Base-by-base conservation (phyloP, 2,888 invertebrate species). In the Lobophora halterata region DNA sequence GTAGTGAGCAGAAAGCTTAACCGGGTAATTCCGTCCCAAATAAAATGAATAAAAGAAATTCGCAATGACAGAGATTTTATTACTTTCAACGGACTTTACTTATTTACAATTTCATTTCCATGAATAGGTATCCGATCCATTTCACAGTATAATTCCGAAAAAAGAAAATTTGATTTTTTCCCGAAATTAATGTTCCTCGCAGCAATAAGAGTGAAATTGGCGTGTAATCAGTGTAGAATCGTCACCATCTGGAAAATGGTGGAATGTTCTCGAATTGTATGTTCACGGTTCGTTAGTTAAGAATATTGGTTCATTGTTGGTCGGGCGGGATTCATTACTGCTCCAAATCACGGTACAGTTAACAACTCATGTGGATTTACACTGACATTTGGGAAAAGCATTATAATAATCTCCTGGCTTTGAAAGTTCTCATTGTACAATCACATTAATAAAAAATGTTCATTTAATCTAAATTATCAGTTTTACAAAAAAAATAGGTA, bases 231-330 rank as follows among this genome's bases (percentile, higher is more conserved):
- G 45, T 53, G 66, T 61, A 65, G 70, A 78, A 71, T 71, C 68
- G 76, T 79, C 72, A 72, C 76, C 71, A 76, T 76, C 77, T 76
- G 77, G 63, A 62, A 65, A 71, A 66, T 59, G 62, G 65, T 59
- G 62, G 63, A 61, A 59, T 58, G 61, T 56, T 58, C 62, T 59
- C 70, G 71, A 74, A 74, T 75, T 75, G 73, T 69, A 64, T 58
- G 59, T 61, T 66, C 57, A 60, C 71, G 71, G 69, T 75, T 75
- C 77, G 75, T 75, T 75, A 78, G 60, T 55, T 60, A 54, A 54
- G 68, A 74, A 77, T 74, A 74, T 72, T 74, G 75, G 71, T 72
- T 68, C 70, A 68, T 69, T 71, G 74, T 72, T 60, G 67, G 64
- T 58, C 48, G 50, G 51, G 46, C 46, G 52, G 60, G 63, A 71